Evolutionary conservation across 2,797 vertebrate species (phyloP).

Genomic region (Mastacembelus armatus): DNA sequence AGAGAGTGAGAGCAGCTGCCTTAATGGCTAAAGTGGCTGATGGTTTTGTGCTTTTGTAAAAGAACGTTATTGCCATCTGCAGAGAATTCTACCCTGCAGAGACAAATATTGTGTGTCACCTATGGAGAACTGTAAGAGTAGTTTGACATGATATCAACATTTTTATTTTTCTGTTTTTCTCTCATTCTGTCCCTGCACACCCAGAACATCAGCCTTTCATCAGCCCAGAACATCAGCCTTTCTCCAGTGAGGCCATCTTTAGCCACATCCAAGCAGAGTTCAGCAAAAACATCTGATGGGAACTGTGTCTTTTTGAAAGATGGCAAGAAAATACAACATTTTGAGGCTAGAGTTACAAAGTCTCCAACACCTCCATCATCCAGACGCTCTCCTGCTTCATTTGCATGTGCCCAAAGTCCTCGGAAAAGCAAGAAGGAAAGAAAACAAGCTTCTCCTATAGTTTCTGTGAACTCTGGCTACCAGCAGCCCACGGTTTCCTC

Average conservation of each 20-base stretch:
- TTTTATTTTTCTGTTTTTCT: constrained; percentile 5
- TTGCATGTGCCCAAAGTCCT: constrained; percentile 4
- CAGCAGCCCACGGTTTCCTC: constrained; percentile 92
- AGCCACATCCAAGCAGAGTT: constrained; percentile 22
- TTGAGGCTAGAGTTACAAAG: constrained; percentile 16
- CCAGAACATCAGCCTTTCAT: constrained; percentile 46
- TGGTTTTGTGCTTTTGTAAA: constrained; percentile 38
- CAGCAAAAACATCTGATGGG: constrained; percentile 25
- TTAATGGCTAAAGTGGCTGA: constrained; percentile 66
- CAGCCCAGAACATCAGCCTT: constrained; percentile 36
- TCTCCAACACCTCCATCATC: constrained; percentile 17
- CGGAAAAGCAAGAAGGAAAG: constrained; percentile 22
- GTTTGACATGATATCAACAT: constrained; percentile 20
- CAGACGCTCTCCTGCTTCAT: constrained; percentile 18
- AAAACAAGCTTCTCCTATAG: background rate
- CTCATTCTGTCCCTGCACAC: constrained; percentile 12
- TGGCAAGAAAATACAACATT: constrained; percentile 25
- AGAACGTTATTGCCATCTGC: constrained; percentile 43
- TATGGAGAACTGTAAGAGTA: constrained; percentile 29
- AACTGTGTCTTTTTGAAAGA: constrained; percentile 24
- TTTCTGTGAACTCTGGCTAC: constrained; percentile 76
- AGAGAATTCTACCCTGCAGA: constrained; percentile 56
- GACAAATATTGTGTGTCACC: constrained; percentile 35
- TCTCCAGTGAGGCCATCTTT: constrained; percentile 47
- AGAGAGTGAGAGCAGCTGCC: constrained; percentile 60